Conservation (phyloP, 2,113 vertebrate species). For the Pristiophorus japonicus region DNA sequence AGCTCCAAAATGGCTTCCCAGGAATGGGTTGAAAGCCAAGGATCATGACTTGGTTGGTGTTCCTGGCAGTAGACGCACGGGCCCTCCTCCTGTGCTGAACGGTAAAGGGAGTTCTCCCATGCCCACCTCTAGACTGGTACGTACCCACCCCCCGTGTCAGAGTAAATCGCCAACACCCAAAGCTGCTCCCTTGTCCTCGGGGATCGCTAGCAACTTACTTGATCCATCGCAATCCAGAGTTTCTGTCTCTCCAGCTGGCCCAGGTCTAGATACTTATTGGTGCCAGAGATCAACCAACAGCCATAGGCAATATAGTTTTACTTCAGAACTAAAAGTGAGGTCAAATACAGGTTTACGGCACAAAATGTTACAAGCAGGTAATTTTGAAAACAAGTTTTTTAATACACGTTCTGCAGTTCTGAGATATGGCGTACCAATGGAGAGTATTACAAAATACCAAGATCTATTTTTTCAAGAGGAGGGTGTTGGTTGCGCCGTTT, state of each 20-base stretch:
- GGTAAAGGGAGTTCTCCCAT: slow-evolving; percentile 83
- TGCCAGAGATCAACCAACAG: slow-evolving; percentile 55
- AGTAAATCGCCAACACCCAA: slow-evolving; percentile 48
- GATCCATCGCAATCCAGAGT: slow-evolving; percentile 49
- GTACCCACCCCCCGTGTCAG: slow-evolving; percentile 65
- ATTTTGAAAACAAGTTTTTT: slow-evolving; percentile 55
- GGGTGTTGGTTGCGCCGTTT: slow-evolving; percentile 56
- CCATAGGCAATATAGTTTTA: slow-evolving; percentile 47
- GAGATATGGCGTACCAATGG: slow-evolving; percentile 50
- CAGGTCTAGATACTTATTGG: slow-evolving; percentile 49
- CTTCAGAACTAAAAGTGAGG: slow-evolving; percentile 48
- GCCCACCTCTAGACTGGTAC: slow-evolving; percentile 59
- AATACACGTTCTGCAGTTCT: slow-evolving; percentile 50
- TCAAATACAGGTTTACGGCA: slow-evolving; percentile 61
- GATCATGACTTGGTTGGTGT: slow-evolving; percentile 61
- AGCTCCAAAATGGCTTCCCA: slow-evolving; percentile 75
- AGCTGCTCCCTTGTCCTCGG: slow-evolving; percentile 46
- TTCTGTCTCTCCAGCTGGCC: slow-evolving; percentile 38
- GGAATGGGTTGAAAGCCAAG: slow-evolving; percentile 60
- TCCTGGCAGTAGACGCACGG: slow-evolving; percentile 69
- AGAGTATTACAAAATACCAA: slow-evolving; percentile 55
- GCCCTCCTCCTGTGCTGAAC: slow-evolving; percentile 75
- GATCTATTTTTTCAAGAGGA: slow-evolving; percentile 55
- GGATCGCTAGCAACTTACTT: slow-evolving; percentile 42
- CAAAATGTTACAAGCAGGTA: slow-evolving; percentile 50